These are phyloP conservation scores for Lucilia sericata DNA, from an alignment of 1,140 invertebrate genomes.

Conservation along the genomic window DNA sequence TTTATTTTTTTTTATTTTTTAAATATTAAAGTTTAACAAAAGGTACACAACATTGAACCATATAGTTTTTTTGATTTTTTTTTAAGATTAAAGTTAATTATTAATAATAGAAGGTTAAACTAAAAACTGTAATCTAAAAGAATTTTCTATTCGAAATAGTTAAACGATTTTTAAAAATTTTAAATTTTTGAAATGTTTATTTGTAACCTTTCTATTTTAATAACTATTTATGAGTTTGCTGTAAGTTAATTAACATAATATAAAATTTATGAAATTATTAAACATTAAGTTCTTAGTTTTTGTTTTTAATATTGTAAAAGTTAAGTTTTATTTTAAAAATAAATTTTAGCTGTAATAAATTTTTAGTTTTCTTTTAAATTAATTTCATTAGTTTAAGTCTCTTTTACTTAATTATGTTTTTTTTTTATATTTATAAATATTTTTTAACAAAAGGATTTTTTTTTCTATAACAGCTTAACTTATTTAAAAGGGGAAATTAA, in stretches of 20 bases:
- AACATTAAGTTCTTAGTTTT: neutral
- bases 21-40: slow-evolving; percentile 28
- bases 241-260: neutral
- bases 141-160: too few species aligned
- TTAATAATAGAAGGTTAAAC: neutral
- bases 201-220: neutral
- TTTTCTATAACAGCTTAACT: neutral
- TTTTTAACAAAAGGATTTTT: slow-evolving; percentile 25
- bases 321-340: neutral
- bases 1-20: slow-evolving; percentile 33
- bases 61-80: slow-evolving; percentile 18
- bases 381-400: neutral
- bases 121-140: neutral
- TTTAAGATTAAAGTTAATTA: neutral
- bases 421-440: neutral
- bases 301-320: neutral
- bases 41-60: slow-evolving; percentile 42
- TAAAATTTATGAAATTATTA: neutral
- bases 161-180: neutral
- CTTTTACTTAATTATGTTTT: neutral
- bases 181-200: neutral
- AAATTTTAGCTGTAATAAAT: neutral
- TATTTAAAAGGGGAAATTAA: neutral
- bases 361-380: neutral
- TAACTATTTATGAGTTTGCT: neutral